phyloP scores from a whole-genome alignment of 2,797 vertebrate species.

The Xyrichtys novacula region DNA sequence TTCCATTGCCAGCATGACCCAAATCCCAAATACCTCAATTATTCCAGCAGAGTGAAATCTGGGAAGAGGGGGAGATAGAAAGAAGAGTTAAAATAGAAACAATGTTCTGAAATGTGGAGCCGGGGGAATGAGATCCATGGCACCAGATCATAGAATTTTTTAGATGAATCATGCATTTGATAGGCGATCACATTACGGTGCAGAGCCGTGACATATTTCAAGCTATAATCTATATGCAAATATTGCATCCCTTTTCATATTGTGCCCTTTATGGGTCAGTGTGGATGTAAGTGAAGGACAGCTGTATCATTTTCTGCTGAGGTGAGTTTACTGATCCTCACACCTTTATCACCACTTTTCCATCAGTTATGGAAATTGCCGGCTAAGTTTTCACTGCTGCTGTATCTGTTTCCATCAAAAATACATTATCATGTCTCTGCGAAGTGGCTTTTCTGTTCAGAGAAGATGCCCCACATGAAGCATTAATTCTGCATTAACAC shows the following conservation, averaged over 20 bases:
- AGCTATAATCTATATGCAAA: conserved; percentile 77
- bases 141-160: conserved; percentile 61
- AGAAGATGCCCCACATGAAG: conserved; percentile 3
- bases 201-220: conserved; percentile 54
- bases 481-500: conserved; percentile 24
- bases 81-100: conserved; percentile 56
- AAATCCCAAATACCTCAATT: conserved; percentile 70
- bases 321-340: conserved; percentile 33
- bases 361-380: conserved; percentile 34
- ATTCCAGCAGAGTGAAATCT: conserved; percentile 39
- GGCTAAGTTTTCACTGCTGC: conserved; percentile 24
- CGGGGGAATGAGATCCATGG: conserved; percentile 57
- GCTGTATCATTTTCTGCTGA: conserved; percentile 34
- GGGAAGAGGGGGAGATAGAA: conserved; percentile 19
- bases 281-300: conserved; percentile 50
- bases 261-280: conserved; percentile 55
- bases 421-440: conserved; percentile 3
- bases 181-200: conserved; percentile 52
- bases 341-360: conserved; percentile 25
- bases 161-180: conserved; percentile 56
- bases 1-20: conserved; percentile 68
- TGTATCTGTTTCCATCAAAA: conserved; percentile 17
- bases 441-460: neutral
- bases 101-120: conserved; percentile 41
- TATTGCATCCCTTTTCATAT: conserved; percentile 42